Evolutionary conservation across 2,797 vertebrate genomes (phyloP).

Genomic region (Acanthornis magna): DNA sequence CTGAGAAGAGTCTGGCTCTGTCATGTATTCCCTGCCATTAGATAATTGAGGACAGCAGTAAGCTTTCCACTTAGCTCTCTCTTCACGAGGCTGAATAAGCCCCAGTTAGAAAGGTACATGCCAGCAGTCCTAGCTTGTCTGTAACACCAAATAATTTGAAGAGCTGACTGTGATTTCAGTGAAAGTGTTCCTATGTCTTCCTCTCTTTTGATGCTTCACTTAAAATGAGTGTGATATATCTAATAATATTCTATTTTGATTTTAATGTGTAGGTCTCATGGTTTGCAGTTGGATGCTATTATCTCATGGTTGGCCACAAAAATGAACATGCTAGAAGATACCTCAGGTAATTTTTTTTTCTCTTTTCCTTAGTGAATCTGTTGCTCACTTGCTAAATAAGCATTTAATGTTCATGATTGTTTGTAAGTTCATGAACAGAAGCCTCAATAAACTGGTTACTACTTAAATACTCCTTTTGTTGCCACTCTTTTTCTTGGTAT

Average conservation of each 20-base stretch:
- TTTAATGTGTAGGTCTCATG: conserved; percentile 80
- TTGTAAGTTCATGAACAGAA: neutral
- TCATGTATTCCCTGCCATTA: neutral
- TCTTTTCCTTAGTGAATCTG: neutral
- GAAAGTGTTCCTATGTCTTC: neutral
- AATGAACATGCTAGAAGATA: conserved; percentile 96
- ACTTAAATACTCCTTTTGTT: neutral
- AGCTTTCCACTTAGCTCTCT: neutral
- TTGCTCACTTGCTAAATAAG: neutral
- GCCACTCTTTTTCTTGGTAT: neutral
- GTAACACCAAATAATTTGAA: neutral
- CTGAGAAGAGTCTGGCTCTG: neutral
- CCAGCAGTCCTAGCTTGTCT: neutral
- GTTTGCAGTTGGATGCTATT: conserved; percentile 98
- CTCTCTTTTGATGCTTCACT: neutral
- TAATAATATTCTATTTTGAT: conserved; percentile 2
- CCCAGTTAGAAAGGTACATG: neutral
- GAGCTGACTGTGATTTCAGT: neutral
- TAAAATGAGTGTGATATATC: neutral
- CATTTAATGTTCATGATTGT: neutral
- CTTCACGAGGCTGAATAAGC: neutral
- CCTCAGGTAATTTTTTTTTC: conserved; percentile 81
- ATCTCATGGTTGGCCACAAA: conserved; percentile 99
- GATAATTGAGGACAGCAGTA: neutral
- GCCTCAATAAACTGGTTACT: neutral